These are phyloP conservation scores for Oncorhynchus keta DNA, from an alignment of 2,113 vertebrate genomes.

Conservation along the genomic window DNA sequence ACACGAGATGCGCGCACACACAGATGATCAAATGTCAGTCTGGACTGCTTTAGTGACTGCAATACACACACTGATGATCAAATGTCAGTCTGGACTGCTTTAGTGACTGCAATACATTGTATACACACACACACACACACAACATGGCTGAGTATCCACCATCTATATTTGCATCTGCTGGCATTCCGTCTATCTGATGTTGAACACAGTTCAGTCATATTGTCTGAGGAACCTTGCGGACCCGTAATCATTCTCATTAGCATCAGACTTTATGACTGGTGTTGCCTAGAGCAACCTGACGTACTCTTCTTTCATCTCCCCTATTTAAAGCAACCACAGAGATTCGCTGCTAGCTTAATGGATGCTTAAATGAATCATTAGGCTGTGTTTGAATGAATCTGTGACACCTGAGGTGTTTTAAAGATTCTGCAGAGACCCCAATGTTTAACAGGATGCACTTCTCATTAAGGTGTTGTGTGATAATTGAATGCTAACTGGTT, in stretches of 20 bases:
- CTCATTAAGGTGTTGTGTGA: no score
- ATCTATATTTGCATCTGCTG: background rate
- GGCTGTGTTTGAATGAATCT: constrained; percentile 29
- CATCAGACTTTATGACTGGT: constrained; percentile 3
- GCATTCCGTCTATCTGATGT: background rate
- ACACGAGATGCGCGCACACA: background rate
- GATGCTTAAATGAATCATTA: constrained; percentile 50
- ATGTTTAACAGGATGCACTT: background rate
- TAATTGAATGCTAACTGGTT: no score
- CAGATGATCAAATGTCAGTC: background rate
- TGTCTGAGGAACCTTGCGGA: background rate
- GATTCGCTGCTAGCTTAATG: constrained; percentile 27
- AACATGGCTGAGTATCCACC: background rate
- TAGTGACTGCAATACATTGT: background rate
- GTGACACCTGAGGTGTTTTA: background rate
- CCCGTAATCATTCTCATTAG: background rate
- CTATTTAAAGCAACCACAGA: constrained; percentile 16
- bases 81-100: background rate
- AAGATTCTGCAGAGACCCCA: background rate
- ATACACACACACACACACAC: background rate
- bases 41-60: background rate
- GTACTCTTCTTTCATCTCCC: constrained; percentile 16
- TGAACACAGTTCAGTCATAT: background rate
- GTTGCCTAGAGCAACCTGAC: background rate
- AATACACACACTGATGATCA: background rate